Evolutionary conservation across 2,797 vertebrate species (phyloP).

Genomic region (Phoxinus dragarum): DNA sequence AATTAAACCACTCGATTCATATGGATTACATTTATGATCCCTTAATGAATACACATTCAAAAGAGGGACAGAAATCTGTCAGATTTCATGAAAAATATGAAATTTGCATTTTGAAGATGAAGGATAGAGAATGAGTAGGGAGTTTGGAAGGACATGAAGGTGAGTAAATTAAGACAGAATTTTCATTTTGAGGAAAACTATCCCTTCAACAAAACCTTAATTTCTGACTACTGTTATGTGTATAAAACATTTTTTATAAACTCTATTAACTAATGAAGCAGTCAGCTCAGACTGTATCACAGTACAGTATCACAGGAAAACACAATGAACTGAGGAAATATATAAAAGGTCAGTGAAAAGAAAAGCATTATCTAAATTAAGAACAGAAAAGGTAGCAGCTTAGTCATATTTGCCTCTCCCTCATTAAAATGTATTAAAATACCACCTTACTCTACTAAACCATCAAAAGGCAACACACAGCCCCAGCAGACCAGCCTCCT

Average conservation of each 20-base stretch:
- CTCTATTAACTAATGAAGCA: not conserved
- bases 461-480: slow-evolving; percentile 16
- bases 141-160: not conserved
- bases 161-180: not conserved
- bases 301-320: not conserved
- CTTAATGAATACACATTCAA: not conserved
- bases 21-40: not conserved
- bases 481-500: slow-evolving; percentile 17
- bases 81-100: not conserved
- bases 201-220: not conserved
- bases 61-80: not conserved
- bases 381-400: slow-evolving; percentile 18
- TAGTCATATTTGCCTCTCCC: not conserved
- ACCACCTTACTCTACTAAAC: not conserved
- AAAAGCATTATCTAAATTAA: slow-evolving; percentile 7
- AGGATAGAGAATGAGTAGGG: no score
- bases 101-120: not conserved
- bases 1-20: not conserved
- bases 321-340: not conserved
- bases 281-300: not conserved
- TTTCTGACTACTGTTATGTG: not conserved
- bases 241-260: not conserved
- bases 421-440: slow-evolving; percentile 26
- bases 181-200: not conserved
- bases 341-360: not conserved